These are phyloP conservation scores for Pseudanteris insignis DNA, from an alignment of 2,888 invertebrate genomes.

Conservation along the genomic window DNA sequence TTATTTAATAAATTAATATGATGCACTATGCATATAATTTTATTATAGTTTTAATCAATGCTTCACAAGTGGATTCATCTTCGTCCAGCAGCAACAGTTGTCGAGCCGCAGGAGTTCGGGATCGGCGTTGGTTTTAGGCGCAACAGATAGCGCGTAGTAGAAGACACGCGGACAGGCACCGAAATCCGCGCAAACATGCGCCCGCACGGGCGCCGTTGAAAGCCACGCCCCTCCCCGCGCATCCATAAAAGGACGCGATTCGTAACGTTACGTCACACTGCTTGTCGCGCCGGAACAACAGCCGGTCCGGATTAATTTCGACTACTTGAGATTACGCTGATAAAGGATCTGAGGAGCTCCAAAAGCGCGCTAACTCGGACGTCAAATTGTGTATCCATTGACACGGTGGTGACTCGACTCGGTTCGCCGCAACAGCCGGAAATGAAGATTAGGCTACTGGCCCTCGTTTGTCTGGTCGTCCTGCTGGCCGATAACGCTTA, in stretches of 20 bases:
- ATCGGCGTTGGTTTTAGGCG: constrained; percentile 15
- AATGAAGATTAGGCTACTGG: constrained; percentile 57
- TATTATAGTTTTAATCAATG: too few relatives aligned
- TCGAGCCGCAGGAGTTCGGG: constrained; percentile 9
- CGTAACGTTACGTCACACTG: constrained; percentile 58
- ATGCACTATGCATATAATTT: too few relatives aligned
- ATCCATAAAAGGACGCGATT: constrained; percentile 60
- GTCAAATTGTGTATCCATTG: not conserved
- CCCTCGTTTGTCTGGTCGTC: constrained; percentile 52
- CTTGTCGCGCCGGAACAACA: constrained; percentile 24
- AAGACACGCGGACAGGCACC: constrained; percentile 12
- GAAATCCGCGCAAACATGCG: constrained; percentile 22
- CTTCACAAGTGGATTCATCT: too few relatives aligned
- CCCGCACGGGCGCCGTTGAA: constrained; percentile 1
- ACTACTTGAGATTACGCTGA: too few relatives aligned
- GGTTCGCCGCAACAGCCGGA: constrained; percentile 25
- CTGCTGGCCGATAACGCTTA: constrained; percentile 51
- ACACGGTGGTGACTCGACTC: constrained; percentile 19
- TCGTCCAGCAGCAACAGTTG: constrained; percentile 25
- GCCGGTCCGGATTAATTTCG: constrained; percentile 32
- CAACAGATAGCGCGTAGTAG: constrained; percentile 33
- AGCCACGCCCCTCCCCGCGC: constrained; percentile 57
- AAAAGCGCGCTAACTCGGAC: too few relatives aligned
- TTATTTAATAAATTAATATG: too few relatives aligned
- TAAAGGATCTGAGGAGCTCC: too few relatives aligned